phyloP scores from a whole-genome alignment of 2,888 invertebrate genomes.

The Meta bourneti region DNA sequence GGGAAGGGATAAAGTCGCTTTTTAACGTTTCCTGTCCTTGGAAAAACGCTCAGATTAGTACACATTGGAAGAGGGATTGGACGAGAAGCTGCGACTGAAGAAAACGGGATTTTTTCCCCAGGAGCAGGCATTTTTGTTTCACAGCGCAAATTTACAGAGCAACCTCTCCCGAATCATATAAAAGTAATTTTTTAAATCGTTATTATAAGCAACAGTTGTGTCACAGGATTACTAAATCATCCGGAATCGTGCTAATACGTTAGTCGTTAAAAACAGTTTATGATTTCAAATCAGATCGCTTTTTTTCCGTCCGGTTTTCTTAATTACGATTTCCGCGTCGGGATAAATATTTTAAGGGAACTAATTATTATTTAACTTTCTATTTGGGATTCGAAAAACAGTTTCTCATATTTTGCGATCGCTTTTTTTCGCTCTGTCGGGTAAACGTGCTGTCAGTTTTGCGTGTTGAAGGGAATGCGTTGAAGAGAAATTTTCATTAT shows the following conservation, averaged over 20 bases:
- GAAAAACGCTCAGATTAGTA: constrained; percentile 28
- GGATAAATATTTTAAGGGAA: neutral
- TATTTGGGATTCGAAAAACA: neutral
- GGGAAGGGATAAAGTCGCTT: constrained; percentile 17
- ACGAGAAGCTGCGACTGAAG: neutral
- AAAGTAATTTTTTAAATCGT: constrained; percentile 37
- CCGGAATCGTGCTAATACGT: constrained; percentile 35
- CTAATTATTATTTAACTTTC: neutral
- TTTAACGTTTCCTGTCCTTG: constrained; percentile 41
- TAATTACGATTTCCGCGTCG: neutral
- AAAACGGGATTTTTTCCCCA: constrained; percentile 20
- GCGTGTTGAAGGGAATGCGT: too few relatives aligned
- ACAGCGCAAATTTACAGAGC: constrained; percentile 7
- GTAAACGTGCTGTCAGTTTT: neutral
- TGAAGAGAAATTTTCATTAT: too few relatives aligned
- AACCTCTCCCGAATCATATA: constrained; percentile 2
- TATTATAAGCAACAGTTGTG: constrained; percentile 56
- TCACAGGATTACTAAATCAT: constrained; percentile 48
- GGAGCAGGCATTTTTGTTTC: constrained; percentile 43
- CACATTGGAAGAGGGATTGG: constrained; percentile 11
- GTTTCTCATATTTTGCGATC: constrained; percentile 8
- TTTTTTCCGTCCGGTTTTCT: constrained; percentile 23
- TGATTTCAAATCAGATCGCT: constrained; percentile 13
- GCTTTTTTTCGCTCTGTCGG: neutral
- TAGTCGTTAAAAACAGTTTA: constrained; percentile 34